Evolutionary conservation across 2,113 vertebrate species (phyloP).

Genomic region (Stegastes partitus): DNA sequence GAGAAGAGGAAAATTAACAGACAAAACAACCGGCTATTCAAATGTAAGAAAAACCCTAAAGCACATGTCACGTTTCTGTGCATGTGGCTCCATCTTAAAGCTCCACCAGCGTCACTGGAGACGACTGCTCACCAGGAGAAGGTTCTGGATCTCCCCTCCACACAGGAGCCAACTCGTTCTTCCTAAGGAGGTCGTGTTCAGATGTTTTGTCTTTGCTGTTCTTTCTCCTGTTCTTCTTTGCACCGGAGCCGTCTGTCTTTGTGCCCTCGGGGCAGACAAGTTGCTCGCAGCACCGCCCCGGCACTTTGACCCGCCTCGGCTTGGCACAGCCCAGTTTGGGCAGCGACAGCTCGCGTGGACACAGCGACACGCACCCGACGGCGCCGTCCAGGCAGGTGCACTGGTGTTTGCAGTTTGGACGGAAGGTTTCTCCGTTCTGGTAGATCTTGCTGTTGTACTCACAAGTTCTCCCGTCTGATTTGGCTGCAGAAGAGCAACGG

Average conservation of each 20-base stretch:
- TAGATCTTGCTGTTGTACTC: constrained; percentile 96
- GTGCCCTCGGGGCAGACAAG: constrained; percentile 87
- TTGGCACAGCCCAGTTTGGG: constrained; percentile 90
- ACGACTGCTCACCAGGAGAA: constrained; percentile 88
- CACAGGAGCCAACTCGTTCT: constrained; percentile 87
- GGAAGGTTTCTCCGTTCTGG: constrained; percentile 96
- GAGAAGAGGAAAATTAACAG: neutral
- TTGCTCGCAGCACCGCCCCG: constrained; percentile 92
- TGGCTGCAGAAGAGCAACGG: constrained; percentile 83
- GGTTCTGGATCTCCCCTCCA: constrained; percentile 86
- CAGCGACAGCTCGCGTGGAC: constrained; percentile 90
- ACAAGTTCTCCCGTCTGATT: constrained; percentile 93
- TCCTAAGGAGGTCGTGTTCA: constrained; percentile 86
- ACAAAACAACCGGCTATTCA: neutral
- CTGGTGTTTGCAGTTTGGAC: constrained; percentile 97
- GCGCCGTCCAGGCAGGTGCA: constrained; percentile 96
- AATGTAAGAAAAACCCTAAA: neutral
- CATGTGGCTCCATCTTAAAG: too few relatives aligned
- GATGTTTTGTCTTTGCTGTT: constrained; percentile 76
- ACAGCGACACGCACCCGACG: constrained; percentile 93
- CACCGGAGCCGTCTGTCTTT: constrained; percentile 49
- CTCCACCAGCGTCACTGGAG: neutral
- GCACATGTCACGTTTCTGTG: neutral
- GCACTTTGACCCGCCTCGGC: constrained; percentile 89
- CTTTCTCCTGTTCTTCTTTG: constrained; percentile 50